Conservation (phyloP, 2,113 vertebrate species). For the Vireo altiloquus region DNA sequence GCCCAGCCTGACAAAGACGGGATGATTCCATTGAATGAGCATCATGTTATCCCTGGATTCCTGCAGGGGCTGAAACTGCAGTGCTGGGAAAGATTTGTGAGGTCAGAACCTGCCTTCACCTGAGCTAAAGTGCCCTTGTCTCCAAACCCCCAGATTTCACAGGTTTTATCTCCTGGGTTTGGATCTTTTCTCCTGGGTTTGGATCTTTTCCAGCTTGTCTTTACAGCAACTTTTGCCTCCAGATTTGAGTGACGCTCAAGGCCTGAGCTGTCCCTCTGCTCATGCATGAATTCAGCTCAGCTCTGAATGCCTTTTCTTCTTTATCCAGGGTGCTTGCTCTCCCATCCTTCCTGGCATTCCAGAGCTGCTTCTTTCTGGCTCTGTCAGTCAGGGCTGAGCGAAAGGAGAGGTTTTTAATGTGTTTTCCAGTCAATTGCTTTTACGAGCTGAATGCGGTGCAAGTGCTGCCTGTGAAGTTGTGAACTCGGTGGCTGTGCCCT, state of each 20-base stretch:
- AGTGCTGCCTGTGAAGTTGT: neutral
- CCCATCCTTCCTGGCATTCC: neutral
- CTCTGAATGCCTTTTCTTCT: neutral
- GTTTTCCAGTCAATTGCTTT: neutral
- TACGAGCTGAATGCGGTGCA: neutral
- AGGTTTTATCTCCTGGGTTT: neutral
- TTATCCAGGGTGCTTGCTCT: neutral
- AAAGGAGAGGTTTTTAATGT: neutral
- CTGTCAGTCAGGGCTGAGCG: neutral
- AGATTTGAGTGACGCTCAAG: neutral
- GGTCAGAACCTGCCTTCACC: neutral
- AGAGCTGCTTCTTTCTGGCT: neutral
- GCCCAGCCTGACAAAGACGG: neutral
- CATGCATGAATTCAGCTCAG: neutral
- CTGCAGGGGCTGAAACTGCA: neutral
- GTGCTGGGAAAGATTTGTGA: neutral
- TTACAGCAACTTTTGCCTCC: neutral
- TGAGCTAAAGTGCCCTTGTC: neutral
- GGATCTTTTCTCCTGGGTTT: neutral
- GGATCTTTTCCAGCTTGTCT: neutral
- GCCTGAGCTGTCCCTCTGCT: neutral
- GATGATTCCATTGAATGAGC: neutral
- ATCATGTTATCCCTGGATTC: neutral
- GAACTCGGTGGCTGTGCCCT: rapidly evolving
- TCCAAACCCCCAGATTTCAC: neutral